Base-by-base conservation (phyloP, 2,797 vertebrate species). In the Oryzias sinensis region DNA sequence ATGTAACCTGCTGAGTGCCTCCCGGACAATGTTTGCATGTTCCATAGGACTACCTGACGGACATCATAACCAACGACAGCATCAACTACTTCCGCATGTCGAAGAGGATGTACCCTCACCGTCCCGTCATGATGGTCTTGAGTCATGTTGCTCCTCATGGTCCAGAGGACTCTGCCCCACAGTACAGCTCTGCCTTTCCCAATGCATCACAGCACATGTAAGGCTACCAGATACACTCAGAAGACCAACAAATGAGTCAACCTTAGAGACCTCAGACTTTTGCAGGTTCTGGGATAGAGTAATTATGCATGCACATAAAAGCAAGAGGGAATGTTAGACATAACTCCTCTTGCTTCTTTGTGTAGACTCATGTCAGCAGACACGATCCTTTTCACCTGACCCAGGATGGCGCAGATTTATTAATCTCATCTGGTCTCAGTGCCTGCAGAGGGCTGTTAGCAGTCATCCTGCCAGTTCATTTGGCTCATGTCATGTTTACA, bases 201-300 rank as follows among this genome's bases (percentile, higher is more conserved):
- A 98, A 98, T 8, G 94, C 96, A 0, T 99, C 97, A 0, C 95
- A 98, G 77, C 97, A 99, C 91, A 99, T 99, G 97, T 98, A 88
- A 95, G 95, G 49, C 57, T 6, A 43, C 5, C 29, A 53, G 15
- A 25, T 4, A 2, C n/a, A 22, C 33, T 49, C 40, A 41, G 33
- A 49, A 5, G 55, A 43, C 18, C 25, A 55, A 5, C 41, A 27
- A 6, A 27, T 3, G 5, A 6, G 22, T 37, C 5, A 6, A 48
- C 14, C 45, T 42, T 22, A 15, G 7, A 52, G 14, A 5, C 27
- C 16, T 17, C 25, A 29, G 13, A 6, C 42, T 64, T 27, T 15
- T 16, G 2, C 41, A 53, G 51, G 20, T 13, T 46, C 7, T 45
- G n/a, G 8, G 15, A 20, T 57, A 15, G 14, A 64, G 47, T 33